These are phyloP conservation scores for Onchidella celtica DNA, from an alignment of 2,888 invertebrate genomes.

Conservation along the genomic window DNA sequence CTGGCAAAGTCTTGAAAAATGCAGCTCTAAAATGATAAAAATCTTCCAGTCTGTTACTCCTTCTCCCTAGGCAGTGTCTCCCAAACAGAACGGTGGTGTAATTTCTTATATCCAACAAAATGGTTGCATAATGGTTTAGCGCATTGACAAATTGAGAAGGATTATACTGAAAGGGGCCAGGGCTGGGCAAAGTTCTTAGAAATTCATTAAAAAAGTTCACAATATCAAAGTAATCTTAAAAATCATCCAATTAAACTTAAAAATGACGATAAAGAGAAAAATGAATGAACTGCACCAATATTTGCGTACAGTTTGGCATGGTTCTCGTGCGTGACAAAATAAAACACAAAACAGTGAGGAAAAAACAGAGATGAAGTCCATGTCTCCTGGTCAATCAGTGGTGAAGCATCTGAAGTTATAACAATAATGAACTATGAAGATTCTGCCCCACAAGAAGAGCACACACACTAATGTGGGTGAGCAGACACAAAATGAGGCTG, in stretches of 20 bases:
- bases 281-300: conserved; percentile 14
- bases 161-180: background rate
- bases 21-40: background rate
- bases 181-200: background rate
- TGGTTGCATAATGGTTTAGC: background rate
- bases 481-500: conserved; percentile 45
- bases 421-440: conserved; percentile 28
- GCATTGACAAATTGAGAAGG: background rate
- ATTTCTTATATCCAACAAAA: background rate
- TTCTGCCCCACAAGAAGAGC: conserved; percentile 35
- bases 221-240: conserved; percentile 23
- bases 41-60: background rate
- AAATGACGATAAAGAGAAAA: too few relatives aligned
- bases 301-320: conserved; percentile 26
- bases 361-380: conserved; percentile 7
- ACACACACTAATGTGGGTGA: conserved; percentile 23
- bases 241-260: conserved; percentile 7
- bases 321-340: conserved; percentile 11
- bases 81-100: background rate
- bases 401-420: too few relatives aligned
- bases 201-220: background rate
- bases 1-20: background rate
- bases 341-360: background rate
- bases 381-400: background rate
- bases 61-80: background rate